Conservation (phyloP, 2,797 vertebrate genomes). For the Sebastes nivosus region DNA sequence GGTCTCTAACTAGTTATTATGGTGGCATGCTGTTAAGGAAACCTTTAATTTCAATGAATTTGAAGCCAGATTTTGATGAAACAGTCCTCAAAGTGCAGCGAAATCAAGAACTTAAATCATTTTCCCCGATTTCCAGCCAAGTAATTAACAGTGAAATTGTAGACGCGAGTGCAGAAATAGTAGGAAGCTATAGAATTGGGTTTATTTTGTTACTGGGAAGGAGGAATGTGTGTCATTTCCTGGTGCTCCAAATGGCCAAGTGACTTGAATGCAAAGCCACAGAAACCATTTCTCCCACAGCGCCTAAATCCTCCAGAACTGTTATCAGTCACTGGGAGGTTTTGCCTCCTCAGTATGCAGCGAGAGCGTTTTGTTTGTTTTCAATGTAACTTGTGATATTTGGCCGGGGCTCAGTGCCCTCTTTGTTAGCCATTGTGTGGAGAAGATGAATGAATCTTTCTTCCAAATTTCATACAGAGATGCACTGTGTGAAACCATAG, state of each 20-base stretch:
- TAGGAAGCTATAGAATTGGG: constrained; percentile 37
- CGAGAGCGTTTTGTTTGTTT: constrained; percentile 58
- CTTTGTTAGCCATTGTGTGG: constrained; percentile 65
- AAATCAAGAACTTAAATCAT: constrained; percentile 11
- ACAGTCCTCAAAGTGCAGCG: background rate
- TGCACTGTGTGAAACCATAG: constrained; percentile 61
- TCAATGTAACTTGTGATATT: constrained; percentile 67
- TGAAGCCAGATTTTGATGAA: background rate
- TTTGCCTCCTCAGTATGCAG: constrained; percentile 50
- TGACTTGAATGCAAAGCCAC: constrained; percentile 58
- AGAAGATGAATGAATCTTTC: constrained; percentile 62
- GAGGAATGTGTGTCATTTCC: constrained; percentile 83
- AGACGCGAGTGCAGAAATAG: background rate
- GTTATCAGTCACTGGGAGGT: constrained; percentile 55
- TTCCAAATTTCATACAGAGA: constrained; percentile 64
- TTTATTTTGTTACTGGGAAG: constrained; percentile 77
- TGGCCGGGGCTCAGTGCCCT: constrained; percentile 56
- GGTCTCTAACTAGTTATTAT: background rate
- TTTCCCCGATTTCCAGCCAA: background rate
- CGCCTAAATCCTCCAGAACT: constrained; percentile 38
- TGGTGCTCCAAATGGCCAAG: constrained; percentile 65
- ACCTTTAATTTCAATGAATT: background rate
- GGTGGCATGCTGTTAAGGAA: background rate
- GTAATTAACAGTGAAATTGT: constrained; percentile 13
- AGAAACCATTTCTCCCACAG: constrained; percentile 50